Base-by-base conservation (phyloP, 2,113 vertebrate species). In the Platanista minor region DNA sequence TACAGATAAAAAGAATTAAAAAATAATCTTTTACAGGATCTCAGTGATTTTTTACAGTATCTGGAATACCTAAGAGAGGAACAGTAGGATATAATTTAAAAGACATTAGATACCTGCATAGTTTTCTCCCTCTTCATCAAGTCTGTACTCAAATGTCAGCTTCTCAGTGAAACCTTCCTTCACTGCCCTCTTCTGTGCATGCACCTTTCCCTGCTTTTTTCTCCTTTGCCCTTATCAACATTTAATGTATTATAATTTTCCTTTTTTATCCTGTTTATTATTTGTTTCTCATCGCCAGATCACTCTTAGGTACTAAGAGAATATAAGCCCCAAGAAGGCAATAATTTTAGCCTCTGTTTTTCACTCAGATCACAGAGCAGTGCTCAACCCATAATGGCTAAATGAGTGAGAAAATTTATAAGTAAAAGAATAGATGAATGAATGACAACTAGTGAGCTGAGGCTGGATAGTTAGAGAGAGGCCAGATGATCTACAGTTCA, bases 21-120 rank as follows among this genome's bases (percentile, higher is more conserved):
- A 90, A 66, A 89, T 77, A 61, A 61, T 94, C 23, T 85, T 25
- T 81, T 84, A 9, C 18, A 86, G 23, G 9, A 46, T 64, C 27
- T 88, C 69, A 87, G 27, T 84, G 59, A 94, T 94, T 74, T 86
- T 25, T 82, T 74, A 67, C 17, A 31, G 61, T 62, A 69, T 92
- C 59, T 94, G n/a, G 43, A 93, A 95, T 91, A 85, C 89, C 41
- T 91, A 84, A 64, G 36, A 85, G 77, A 96, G 72, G 27, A 93
- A 92, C 36, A 88, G 62, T 29, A 83, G 31, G 29, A 59, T 62
- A 64, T 82, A 78, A 39, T 75, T 96, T 77, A 87, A 88, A 91
- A 87, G 21, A 4, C 57, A 54, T 54, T 80, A 57, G 43, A 62
- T 29, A 75, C 41, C 61, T 71, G 25, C 12, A 33, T 49, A 33